Base-by-base conservation (phyloP, 2,888 invertebrate genomes). In the Cyclophora albipunctata region DNA sequence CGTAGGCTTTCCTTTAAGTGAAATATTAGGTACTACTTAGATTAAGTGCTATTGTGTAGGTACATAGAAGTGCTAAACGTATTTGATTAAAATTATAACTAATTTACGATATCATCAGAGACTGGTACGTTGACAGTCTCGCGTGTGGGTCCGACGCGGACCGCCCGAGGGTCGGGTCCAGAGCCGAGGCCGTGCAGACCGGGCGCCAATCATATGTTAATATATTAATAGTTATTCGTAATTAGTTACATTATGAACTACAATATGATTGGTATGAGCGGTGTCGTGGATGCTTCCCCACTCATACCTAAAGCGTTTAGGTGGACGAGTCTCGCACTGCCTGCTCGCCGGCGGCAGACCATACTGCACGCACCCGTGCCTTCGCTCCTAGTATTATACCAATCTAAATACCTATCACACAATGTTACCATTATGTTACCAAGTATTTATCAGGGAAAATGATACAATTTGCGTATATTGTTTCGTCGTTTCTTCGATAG, bases 281-380 rank as follows among this genome's bases (percentile, higher is more conserved):
- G 87, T 78, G 73, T 78, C 78, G 86, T 86, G 86, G 87, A 87
- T 87, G 87, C 86, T 73, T 71, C 80, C 80, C 87, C 87, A 77
- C 87, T 80, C 87, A 88, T 87, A 87, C 87, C 87, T 88, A 88
- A 88, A 88, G 87, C 87, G 87, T 88, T 84, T 80, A 85, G 82
- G 83, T 83, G 81, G 66, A 74, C 83, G 83, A 71, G 65, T 60
- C 68, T 69, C 83, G 82, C 84, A 76, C 77, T 74, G 81, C 71
- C 82, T 71, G 76, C 73, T 69, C 67, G 75, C 71, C 72, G 67
- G 60, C 50, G 49, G 49, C 48, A 50, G 48, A 45, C 40, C 42
- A 20, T 20, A 3, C 42, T 43, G 6, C 45, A 44, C 48, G n/a
- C 20, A n/a, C 51, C 20, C 45, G 50, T 52, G 42, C 37, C 43